A percentile compares a stretch with the other conserved stretches of the same genome.
Evolutionary conservation across 2,797 vertebrate genomes (phyloP).

Genomic region (Parauchenoglanis ngamensis): DNA sequence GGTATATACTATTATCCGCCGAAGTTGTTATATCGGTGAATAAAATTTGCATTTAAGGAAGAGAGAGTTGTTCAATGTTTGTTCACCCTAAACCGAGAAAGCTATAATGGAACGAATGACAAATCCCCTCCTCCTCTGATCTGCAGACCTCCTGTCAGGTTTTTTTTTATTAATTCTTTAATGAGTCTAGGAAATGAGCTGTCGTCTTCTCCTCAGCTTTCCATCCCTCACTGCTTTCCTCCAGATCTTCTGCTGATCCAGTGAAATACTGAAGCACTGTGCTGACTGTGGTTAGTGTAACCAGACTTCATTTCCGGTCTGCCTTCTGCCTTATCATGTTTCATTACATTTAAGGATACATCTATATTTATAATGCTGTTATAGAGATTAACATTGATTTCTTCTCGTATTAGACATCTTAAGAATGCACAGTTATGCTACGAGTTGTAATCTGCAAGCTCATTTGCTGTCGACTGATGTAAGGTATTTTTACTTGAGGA

Average conservation of each 20-base stretch:
- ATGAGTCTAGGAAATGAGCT: constrained; percentile 38
- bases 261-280: constrained; percentile 21
- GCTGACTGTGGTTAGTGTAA: constrained; percentile 2
- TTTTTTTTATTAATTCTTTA: constrained; percentile 38
- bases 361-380: neutral
- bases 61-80: neutral
- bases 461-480: neutral
- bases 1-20: neutral
- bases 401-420: neutral
- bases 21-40: neutral
- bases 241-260: constrained; percentile 37
- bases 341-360: neutral
- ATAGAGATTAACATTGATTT: no score
- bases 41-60: neutral
- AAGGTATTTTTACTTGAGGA: neutral
- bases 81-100: neutral
- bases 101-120: neutral
- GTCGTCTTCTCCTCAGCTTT: constrained; percentile 12
- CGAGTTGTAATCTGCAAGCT: neutral
- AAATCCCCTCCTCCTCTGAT: neutral
- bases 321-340: neutral
- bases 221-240: constrained; percentile 11
- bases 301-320: neutral
- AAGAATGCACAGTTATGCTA: neutral
- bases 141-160: constrained; percentile 17